Evolutionary conservation across 1,140 invertebrate species (phyloP).

Genomic region (Vanessa tameamea): DNA sequence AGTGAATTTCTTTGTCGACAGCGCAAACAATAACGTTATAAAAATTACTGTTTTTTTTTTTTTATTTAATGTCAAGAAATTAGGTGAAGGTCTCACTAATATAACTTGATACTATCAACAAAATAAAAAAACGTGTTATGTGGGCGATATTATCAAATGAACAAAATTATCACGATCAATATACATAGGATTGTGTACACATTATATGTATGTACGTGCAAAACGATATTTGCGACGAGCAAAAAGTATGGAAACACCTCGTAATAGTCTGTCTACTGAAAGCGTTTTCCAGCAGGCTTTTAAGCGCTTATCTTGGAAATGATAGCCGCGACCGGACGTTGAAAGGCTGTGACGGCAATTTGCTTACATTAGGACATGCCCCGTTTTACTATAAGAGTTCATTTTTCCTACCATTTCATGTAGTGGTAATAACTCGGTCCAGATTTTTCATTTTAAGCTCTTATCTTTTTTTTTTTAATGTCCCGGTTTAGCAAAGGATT

Average conservation of each 20-base stretch:
- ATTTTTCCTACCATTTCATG: conserved; percentile 16
- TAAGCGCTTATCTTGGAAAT: conserved; percentile 79
- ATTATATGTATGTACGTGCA: not conserved
- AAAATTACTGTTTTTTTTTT: too few species aligned
- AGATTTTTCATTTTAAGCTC: not conserved
- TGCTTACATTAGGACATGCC: conserved; percentile 77
- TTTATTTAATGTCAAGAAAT: too few species aligned
- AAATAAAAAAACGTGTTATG: too few species aligned
- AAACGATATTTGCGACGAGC: conserved; percentile 38
- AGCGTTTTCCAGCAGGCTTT: conserved; percentile 76
- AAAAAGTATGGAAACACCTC: conserved; percentile 64
- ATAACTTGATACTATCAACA: conserved; percentile 19
- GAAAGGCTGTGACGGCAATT: conserved; percentile 77
- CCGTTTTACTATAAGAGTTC: conserved; percentile 48
- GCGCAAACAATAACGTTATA: not conserved
- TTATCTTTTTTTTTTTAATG: not conserved
- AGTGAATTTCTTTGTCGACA: conserved; percentile 32
- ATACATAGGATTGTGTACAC: too few species aligned
- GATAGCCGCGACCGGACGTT: conserved; percentile 74
- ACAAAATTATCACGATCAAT: too few species aligned
- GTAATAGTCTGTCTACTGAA: conserved; percentile 72
- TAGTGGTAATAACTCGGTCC: conserved; percentile 10
- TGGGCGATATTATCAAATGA: too few species aligned
- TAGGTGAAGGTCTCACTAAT: too few species aligned
- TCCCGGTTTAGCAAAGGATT: too few species aligned